These are phyloP conservation scores for Turdus rufiventris DNA, from an alignment of 2,113 vertebrate genomes.

Conservation along the genomic window DNA sequence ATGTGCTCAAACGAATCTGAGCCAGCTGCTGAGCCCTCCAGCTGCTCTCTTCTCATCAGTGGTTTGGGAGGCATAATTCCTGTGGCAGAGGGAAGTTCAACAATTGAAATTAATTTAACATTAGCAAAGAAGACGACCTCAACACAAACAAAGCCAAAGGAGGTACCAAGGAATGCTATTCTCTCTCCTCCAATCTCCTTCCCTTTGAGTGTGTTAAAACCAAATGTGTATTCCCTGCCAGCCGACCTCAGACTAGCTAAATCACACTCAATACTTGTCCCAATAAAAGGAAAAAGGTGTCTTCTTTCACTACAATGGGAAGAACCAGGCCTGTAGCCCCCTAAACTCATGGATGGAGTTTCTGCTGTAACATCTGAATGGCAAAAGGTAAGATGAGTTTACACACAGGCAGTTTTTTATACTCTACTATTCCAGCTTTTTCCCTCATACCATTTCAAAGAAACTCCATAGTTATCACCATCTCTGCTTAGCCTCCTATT, in stretches of 20 bases:
- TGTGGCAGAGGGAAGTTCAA: conserved; percentile 48
- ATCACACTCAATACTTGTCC: background rate
- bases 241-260: background rate
- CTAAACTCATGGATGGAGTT: background rate
- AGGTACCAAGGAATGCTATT: background rate
- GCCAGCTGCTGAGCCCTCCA: conserved; percentile 83
- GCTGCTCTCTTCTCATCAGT: conserved; percentile 89
- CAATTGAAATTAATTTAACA: background rate
- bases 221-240: background rate
- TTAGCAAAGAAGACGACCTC: background rate
- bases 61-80: conserved; percentile 95
- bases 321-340: background rate
- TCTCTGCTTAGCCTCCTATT: background rate
- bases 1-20: conserved; percentile 94
- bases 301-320: background rate
- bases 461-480: background rate
- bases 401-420: background rate
- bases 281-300: background rate
- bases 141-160: background rate
- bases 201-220: background rate
- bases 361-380: background rate
- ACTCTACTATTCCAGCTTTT: background rate
- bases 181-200: background rate
- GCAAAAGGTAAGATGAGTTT: background rate
- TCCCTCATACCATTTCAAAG: background rate